Conservation (phyloP, 2,113 vertebrate genomes). For the Lepisosteus osseus region DNA sequence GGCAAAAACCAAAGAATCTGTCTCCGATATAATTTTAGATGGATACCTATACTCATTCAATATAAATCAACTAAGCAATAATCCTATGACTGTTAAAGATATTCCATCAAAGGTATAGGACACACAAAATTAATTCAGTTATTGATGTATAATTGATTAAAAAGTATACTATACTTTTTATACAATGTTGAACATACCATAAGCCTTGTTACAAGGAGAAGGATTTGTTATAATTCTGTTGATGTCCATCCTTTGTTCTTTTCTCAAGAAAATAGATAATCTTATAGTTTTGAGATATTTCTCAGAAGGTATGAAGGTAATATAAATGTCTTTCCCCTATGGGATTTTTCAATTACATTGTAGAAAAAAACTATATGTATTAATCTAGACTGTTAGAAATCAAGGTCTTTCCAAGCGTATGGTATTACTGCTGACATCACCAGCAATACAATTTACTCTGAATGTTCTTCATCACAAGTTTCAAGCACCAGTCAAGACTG, state of each 20-base stretch:
- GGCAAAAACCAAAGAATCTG: not conserved
- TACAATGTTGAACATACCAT: not conserved
- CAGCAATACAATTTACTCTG: slow-evolving; percentile 21
- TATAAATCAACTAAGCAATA: not conserved
- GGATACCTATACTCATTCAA: not conserved
- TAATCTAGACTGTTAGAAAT: not conserved
- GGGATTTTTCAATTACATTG: slow-evolving; percentile 6
- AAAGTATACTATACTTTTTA: slow-evolving; percentile 13
- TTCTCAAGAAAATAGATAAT: not conserved
- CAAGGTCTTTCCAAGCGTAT: not conserved
- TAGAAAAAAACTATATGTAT: not conserved
- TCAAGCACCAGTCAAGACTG: slow-evolving; percentile 8
- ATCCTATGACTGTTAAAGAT: not conserved
- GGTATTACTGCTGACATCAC: not conserved
- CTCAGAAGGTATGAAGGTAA: not conserved
- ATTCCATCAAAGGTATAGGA: not conserved
- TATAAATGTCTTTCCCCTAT: slow-evolving; percentile 12
- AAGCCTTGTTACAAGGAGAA: not conserved
- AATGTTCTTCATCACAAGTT: slow-evolving; percentile 3
- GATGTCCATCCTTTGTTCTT: not conserved
- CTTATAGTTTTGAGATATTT: not conserved
- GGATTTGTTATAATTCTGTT: not conserved
- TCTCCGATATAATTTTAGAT: not conserved
- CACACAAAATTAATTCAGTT: not conserved
- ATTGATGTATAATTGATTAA: slow-evolving; percentile 12